Evolutionary conservation across 1,140 invertebrate species (phyloP).

Genomic region (Protaetia brevitarsis): DNA sequence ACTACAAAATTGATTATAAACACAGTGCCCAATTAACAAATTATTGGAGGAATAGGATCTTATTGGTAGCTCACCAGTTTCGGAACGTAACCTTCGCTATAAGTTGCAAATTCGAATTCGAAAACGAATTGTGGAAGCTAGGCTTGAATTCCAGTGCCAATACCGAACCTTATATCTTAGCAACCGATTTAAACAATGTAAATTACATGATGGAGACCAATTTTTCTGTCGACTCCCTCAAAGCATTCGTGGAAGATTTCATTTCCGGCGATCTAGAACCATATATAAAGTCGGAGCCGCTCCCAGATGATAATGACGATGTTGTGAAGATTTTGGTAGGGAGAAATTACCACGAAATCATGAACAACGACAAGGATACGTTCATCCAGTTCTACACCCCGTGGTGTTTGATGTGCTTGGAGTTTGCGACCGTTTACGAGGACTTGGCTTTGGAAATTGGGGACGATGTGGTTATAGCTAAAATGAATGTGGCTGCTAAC

Average conservation of each 20-base stretch:
- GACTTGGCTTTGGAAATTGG: constrained; percentile 83
- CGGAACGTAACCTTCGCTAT: constrained; percentile 79
- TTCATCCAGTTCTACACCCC: constrained; percentile 96
- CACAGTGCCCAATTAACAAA: constrained; percentile 95
- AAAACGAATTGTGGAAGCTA: constrained; percentile 85
- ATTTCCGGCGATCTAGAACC: constrained; percentile 78
- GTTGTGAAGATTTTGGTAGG: constrained; percentile 82
- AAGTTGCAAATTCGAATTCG: constrained; percentile 85
- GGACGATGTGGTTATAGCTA: constrained; percentile 89
- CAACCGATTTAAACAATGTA: constrained; percentile 70
- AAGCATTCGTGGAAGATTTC: constrained; percentile 81
- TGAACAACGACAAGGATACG: constrained; percentile 87
- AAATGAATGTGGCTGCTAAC: constrained; percentile 96
- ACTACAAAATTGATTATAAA: constrained; percentile 89
- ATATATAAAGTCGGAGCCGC: constrained; percentile 89
- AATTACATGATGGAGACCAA: constrained; percentile 87
- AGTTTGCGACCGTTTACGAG: constrained; percentile 85
- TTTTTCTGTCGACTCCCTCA: constrained; percentile 83
- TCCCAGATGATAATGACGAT: constrained; percentile 79
- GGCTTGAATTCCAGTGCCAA: constrained; percentile 77
- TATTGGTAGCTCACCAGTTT: constrained; percentile 86
- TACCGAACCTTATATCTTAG: constrained; percentile 84
- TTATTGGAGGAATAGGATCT: constrained; percentile 94
- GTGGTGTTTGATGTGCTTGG: constrained; percentile 98
- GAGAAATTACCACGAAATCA: constrained; percentile 93